phyloP scores from a whole-genome alignment of 2,888 invertebrate species.

The Petrolisthes manimaculis region DNA sequence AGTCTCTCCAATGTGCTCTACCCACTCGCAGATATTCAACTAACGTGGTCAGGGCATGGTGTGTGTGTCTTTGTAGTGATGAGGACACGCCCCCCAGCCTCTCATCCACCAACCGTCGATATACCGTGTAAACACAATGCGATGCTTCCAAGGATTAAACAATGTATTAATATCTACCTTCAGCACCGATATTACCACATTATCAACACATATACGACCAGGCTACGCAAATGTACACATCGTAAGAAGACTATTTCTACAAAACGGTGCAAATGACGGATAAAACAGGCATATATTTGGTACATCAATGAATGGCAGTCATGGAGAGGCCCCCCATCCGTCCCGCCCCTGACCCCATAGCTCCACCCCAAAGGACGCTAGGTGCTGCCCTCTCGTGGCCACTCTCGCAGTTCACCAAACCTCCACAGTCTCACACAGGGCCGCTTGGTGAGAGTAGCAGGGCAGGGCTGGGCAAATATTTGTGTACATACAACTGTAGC shows the following conservation, averaged over 20 bases:
- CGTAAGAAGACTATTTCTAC: not conserved
- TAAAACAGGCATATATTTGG: not conserved
- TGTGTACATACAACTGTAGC: no score
- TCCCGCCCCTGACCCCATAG: slow-evolving; percentile 19
- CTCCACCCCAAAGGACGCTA: slow-evolving; percentile 45
- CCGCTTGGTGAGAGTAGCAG: slow-evolving; percentile 16
- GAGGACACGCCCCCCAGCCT: slow-evolving; percentile 51
- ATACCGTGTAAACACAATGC: slow-evolving; percentile 16
- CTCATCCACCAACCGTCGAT: slow-evolving; percentile 52
- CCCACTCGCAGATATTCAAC: slow-evolving; percentile 60
- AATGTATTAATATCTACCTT: slow-evolving; percentile 6
- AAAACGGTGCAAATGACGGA: not conserved
- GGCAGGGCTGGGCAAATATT: not conserved
- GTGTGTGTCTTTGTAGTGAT: slow-evolving; percentile 59
- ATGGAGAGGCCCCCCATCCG: slow-evolving; percentile 4
- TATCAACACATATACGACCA: no score
- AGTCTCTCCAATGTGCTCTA: slow-evolving; percentile 52
- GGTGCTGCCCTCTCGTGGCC: slow-evolving; percentile 50
- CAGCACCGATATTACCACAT: not conserved
- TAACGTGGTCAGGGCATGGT: slow-evolving; percentile 59
- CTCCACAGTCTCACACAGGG: slow-evolving; percentile 39
- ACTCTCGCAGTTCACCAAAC: slow-evolving; percentile 1
- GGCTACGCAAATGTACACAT: not conserved
- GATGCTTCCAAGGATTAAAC: slow-evolving; percentile 10
- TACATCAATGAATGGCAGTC: slow-evolving; percentile 23